A percentile compares a stretch with the other conserved stretches of the same genome.
These are phyloP conservation scores for Epizoanthus fatuus DNA, from an alignment of 92 coral and sea anemone genomes.

Conservation along the genomic window DNA sequence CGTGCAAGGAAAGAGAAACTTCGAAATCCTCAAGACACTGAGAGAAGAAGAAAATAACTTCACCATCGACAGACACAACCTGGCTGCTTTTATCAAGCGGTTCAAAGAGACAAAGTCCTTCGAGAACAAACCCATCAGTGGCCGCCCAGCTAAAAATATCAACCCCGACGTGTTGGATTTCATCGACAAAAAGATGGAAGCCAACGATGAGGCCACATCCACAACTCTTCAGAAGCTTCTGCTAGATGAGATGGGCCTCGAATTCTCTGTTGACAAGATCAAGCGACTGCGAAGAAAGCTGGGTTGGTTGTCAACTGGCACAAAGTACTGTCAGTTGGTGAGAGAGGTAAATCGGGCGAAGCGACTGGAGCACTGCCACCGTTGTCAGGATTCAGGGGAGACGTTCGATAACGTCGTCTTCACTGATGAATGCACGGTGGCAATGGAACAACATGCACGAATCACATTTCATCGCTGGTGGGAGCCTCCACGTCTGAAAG, in stretches of 20 bases:
- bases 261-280: slow-evolving; percentile 24
- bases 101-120: too few relatives aligned
- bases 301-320: slow-evolving; percentile 57
- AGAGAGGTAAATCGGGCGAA: slow-evolving; percentile 47
- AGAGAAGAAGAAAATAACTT: too few relatives aligned
- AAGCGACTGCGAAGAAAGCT: slow-evolving; percentile 45
- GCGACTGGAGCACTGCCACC: slow-evolving; percentile 55
- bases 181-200: slow-evolving; percentile 31
- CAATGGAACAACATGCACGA: slow-evolving; percentile 48
- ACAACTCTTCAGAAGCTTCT: slow-evolving; percentile 9
- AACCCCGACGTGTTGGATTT: slow-evolving; percentile 12
- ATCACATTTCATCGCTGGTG: slow-evolving; percentile 41
- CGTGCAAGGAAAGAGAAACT: too few relatives aligned
- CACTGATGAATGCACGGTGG: slow-evolving; percentile 64
- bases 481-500: slow-evolving; percentile 54
- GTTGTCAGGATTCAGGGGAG: slow-evolving; percentile 30
- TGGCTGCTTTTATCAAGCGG: too few relatives aligned
- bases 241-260: neutral
- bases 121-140: too few relatives aligned
- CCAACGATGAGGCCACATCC: slow-evolving; percentile 56
- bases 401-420: slow-evolving; percentile 61
- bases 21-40: too few relatives aligned
- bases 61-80: too few relatives aligned
- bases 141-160: neutral
- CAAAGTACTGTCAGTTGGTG: slow-evolving; percentile 69